These are phyloP conservation scores for Lophius piscatorius DNA, from an alignment of 2,113 vertebrate species.

Conservation along the genomic window DNA sequence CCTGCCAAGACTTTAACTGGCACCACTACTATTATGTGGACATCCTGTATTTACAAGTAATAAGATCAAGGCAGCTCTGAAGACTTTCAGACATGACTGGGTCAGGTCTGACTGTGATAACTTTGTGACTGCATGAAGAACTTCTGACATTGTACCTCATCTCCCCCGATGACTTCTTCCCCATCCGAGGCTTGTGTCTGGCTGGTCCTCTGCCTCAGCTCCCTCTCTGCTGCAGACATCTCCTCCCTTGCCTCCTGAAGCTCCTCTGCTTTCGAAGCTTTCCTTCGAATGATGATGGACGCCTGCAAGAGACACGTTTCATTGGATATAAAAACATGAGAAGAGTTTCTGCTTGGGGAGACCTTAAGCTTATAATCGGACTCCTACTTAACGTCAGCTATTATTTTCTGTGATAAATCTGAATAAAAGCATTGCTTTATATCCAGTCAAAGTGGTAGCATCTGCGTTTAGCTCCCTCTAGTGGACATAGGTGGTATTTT, in stretches of 20 bases:
- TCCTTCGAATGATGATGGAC: conserved; percentile 91
- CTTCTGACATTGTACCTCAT: conserved; percentile 83
- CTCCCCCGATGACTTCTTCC: conserved; percentile 84
- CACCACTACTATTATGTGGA: neutral
- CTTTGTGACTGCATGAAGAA: neutral
- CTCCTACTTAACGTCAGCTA: too few species aligned
- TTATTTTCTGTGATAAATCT: too few species aligned
- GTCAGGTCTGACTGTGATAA: neutral
- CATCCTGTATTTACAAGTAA: neutral
- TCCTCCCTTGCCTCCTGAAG: conserved; percentile 93
- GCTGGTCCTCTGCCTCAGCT: conserved; percentile 83
- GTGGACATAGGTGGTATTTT: too few species aligned
- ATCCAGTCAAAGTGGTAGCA: too few species aligned
- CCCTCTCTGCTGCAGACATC: conserved; percentile 81
- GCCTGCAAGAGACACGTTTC: conserved; percentile 77
- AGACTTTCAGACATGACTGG: neutral
- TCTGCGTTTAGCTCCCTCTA: too few species aligned
- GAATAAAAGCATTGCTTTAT: too few species aligned
- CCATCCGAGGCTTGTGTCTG: conserved; percentile 83
- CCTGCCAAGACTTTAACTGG: too few species aligned
- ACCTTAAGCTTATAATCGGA: too few species aligned
- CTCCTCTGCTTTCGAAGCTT: conserved; percentile 93
- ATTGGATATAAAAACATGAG: conserved; percentile 16
- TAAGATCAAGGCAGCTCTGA: neutral
- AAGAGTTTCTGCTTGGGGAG: neutral